These are phyloP conservation scores for Nasonia oneida DNA, from an alignment of 2,888 invertebrate genomes.

Conservation along the genomic window DNA sequence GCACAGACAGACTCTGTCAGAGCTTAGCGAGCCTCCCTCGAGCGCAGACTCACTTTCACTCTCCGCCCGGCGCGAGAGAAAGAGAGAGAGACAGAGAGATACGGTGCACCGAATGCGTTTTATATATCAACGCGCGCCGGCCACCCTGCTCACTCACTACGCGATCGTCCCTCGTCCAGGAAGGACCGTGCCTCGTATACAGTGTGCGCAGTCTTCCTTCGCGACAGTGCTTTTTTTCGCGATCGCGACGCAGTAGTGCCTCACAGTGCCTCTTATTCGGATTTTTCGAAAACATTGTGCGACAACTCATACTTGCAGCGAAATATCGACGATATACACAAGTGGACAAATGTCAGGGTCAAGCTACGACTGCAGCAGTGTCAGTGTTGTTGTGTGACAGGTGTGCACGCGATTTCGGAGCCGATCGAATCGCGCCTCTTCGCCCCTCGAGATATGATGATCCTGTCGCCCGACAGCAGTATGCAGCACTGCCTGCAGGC, in stretches of 20 bases:
- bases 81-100: conserved; percentile 11
- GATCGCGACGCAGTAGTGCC: no score
- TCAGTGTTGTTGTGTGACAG: conserved; percentile 67
- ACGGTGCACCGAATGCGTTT: conserved; percentile 44
- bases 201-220: background rate
- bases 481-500: conserved; percentile 79
- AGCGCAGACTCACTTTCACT: conserved; percentile 79
- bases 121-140: conserved; percentile 57
- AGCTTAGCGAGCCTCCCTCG: conserved; percentile 79
- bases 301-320: background rate
- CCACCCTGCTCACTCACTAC: conserved; percentile 58
- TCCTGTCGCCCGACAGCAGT: conserved; percentile 85
- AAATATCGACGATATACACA: no score
- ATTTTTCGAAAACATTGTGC: conserved; percentile 2
- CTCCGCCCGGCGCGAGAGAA: conserved; percentile 61
- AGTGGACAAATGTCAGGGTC: conserved; percentile 30
- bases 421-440: background rate
- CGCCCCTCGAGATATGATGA: conserved; percentile 78
- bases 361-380: conserved; percentile 52
- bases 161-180: conserved; percentile 56
- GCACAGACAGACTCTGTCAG: conserved; percentile 72
- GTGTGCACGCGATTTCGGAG: conserved; percentile 49
- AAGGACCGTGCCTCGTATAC: conserved; percentile 34
- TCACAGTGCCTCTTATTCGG: background rate
- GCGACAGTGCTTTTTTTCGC: background rate